These are phyloP conservation scores for Lasioglossum marginatum DNA, from an alignment of 2,888 invertebrate genomes.

Conservation along the genomic window DNA sequence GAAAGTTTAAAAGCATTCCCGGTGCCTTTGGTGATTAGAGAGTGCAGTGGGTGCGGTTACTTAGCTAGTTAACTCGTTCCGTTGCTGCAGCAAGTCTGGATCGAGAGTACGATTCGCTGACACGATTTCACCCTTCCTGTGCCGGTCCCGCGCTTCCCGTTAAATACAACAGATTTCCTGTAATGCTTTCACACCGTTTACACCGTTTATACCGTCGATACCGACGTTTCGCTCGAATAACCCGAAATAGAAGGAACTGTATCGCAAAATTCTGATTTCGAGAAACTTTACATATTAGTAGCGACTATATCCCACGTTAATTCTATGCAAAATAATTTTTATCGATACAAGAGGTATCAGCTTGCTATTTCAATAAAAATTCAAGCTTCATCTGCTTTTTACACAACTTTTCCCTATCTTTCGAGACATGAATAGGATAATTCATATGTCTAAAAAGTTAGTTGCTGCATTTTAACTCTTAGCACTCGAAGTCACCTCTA, in stretches of 20 bases:
- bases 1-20: constrained; percentile 75
- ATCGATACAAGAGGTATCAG: neutral
- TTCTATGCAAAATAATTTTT: neutral
- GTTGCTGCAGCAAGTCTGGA: constrained; percentile 24
- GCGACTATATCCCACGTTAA: neutral
- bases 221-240: neutral
- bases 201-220: neutral
- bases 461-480: no score
- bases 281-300: neutral
- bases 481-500: no score
- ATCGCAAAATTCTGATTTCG: neutral
- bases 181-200: neutral
- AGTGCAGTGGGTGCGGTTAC: constrained; percentile 74
- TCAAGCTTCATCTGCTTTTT: neutral
- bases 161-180: constrained; percentile 10
- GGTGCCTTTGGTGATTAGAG: constrained; percentile 71
- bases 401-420: no score
- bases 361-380: neutral
- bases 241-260: neutral
- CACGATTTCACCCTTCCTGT: constrained; percentile 27
- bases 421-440: no score
- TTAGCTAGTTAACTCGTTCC: constrained; percentile 67
- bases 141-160: neutral
- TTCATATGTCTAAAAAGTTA: no score
- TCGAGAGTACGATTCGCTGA: constrained; percentile 53